Conservation (phyloP, 1,140 invertebrate genomes). For the Bombus sibiricus region DNA sequence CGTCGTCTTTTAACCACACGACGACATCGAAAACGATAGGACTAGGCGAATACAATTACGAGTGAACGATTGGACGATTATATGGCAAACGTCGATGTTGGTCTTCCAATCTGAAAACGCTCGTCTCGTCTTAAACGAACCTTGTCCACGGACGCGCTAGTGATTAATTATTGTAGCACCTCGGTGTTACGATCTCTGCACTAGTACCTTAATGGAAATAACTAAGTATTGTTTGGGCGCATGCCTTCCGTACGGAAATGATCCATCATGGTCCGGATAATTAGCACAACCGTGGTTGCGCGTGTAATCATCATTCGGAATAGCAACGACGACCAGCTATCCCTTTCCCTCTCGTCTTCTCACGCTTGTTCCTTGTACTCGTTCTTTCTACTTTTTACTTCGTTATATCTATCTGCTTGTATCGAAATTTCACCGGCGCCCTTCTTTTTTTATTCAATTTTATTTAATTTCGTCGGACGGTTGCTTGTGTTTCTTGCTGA, state of each 20-base stretch:
- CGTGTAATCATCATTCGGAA: constrained; percentile 77
- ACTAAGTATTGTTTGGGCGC: constrained; percentile 76
- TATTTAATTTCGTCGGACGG: too few species aligned
- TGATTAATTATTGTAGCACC: constrained; percentile 72
- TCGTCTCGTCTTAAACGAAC: constrained; percentile 60
- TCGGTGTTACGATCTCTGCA: constrained; percentile 62
- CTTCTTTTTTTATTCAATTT: too few species aligned
- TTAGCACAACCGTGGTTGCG: constrained; percentile 75
- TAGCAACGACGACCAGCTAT: constrained; percentile 70
- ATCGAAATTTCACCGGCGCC: too few species aligned
- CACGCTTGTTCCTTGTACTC: neutral
- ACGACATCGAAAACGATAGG: neutral
- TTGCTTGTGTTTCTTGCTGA: too few species aligned
- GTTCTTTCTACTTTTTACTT: neutral
- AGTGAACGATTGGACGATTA: neutral
- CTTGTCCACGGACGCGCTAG: constrained; percentile 61
- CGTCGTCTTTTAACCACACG: too few species aligned
- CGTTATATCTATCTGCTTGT: too few species aligned
- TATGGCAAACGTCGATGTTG: neutral
- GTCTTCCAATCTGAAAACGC: constrained; percentile 44
- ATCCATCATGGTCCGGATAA: constrained; percentile 79
- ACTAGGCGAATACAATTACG: neutral
- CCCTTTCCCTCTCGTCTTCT: constrained; percentile 31
- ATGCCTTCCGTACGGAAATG: constrained; percentile 75
- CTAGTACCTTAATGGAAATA: constrained; percentile 76